These are phyloP conservation scores for Rhingia campestris DNA, from an alignment of 2,888 invertebrate genomes.

Conservation along the genomic window DNA sequence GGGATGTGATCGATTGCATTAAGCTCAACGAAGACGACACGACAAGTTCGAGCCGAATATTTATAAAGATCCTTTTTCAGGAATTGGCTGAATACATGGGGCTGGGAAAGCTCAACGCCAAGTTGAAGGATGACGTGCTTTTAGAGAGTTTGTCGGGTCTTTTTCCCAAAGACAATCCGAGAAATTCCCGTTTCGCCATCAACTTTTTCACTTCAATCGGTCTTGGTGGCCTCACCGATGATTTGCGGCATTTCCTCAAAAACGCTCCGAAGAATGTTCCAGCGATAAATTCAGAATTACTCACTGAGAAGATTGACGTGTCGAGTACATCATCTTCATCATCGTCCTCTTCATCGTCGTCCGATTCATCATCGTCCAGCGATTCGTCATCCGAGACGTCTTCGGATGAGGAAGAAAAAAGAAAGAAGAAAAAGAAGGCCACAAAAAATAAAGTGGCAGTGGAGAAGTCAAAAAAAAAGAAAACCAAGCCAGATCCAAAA, in stretches of 20 bases:
- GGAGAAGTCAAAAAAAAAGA: slow-evolving; percentile 65
- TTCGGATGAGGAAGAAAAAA: slow-evolving; percentile 73
- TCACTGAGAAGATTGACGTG: slow-evolving; percentile 77
- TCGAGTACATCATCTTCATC: slow-evolving; percentile 72
- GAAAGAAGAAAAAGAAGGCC: slow-evolving; percentile 74
- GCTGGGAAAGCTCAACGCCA: slow-evolving; percentile 92
- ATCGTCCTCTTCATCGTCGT: slow-evolving; percentile 65
- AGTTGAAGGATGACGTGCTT: slow-evolving; percentile 94
- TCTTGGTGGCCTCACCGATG: slow-evolving; percentile 97
- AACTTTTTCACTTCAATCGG: slow-evolving; percentile 99
- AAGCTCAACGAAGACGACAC: slow-evolving; percentile 98
- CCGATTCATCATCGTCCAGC: slow-evolving; percentile 74
- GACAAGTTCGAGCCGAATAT: slow-evolving; percentile 97
- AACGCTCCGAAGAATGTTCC: slow-evolving; percentile 81
- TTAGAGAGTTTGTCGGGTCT: slow-evolving; percentile 94
- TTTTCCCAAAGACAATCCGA: slow-evolving; percentile 97
- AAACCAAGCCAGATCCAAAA: slow-evolving; percentile 72
- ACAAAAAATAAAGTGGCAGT: slow-evolving; percentile 61
- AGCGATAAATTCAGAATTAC: slow-evolving; percentile 80
- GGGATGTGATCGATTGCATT: slow-evolving; percentile 95
- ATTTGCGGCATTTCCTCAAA: slow-evolving; percentile 93
- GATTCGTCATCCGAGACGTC: slow-evolving; percentile 71
- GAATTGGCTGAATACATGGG: slow-evolving; percentile 99
- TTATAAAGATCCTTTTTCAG: slow-evolving; percentile 98
- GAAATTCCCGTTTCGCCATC: slow-evolving; percentile 98